Base-by-base conservation (phyloP, 2,888 invertebrate species). In the Zhuqinia jingwanae region DNA sequence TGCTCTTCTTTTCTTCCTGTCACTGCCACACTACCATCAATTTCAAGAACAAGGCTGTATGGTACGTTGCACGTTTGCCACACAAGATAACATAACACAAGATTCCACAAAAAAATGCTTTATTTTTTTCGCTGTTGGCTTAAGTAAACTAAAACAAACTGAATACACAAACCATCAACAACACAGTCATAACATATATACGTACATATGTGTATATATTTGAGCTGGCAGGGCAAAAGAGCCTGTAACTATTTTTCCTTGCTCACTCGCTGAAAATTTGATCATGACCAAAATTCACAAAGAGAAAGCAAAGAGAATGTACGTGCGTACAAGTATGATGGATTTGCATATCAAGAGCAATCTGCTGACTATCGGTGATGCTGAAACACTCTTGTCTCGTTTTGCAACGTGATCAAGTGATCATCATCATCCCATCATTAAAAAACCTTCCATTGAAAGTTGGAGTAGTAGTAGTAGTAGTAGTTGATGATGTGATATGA, bases 31-130 rank as follows among this genome's bases (percentile, higher is more conserved):
- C 58, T 8, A 42, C 15, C 77, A 56, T 36, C 75, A 56, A 30
- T 22, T 78, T 79, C 79, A 79, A 63, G 47, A 65, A 79, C 79
- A 79, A 79, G 65, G 63, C 79, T 65, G 42, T 36, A 8, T 36
- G 36, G 36, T 36, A 36, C 36, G 36, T 77, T 10, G 36, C 8
- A 36, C 36, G 36, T 77, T 10, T 56, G 11, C 42, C 20, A 27
- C 22, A 68, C 68, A 17, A 36, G 42, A 20, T 36, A 65, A 30
- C 27, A n/a, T n/a, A 36, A 36, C 36, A 11, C 2, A 22, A 20
- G 20, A 17, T 6, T 68, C n/a, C n/a, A n/a, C n/a, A 5, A n/a
- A 60, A 5, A n/a, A 60, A 13, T 20, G 10, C 10, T 47, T n/a
- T 22, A 3, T 50, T 6, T 63, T 63, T 25, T 47, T n/a, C n/a